Percentiles rank a stretch among this genome's conserved stretches.
Evolutionary conservation across 2,888 invertebrate species (phyloP).

Genomic region (Ennomos erosarius): DNA sequence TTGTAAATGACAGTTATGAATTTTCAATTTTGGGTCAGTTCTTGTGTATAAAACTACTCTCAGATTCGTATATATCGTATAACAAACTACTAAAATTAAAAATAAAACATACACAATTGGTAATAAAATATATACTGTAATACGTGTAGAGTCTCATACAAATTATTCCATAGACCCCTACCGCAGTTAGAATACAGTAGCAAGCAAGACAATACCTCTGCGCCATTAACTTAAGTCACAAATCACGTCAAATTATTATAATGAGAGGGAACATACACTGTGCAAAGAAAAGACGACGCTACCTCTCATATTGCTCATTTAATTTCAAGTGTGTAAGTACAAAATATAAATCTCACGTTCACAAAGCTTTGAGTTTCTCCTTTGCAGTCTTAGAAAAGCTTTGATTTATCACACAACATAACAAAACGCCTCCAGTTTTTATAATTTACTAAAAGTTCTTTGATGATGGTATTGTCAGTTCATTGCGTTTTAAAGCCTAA

Average conservation of each 20-base stretch:
- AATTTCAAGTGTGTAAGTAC: constrained; percentile 30
- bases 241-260: constrained; percentile 28
- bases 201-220: constrained; percentile 19
- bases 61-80: no score
- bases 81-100: no score
- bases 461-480: no score
- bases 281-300: constrained; percentile 19
- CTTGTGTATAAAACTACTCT: no score
- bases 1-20: no score
- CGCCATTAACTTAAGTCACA: constrained; percentile 28
- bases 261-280: constrained; percentile 21
- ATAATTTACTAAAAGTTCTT: no score
- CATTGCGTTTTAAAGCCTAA: no score
- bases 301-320: constrained; percentile 30
- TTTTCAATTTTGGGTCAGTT: no score
- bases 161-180: constrained; percentile 3
- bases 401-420: constrained; percentile 19
- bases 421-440: not conserved
- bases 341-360: constrained; percentile 11
- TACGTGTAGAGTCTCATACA: constrained; percentile 3
- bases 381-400: constrained; percentile 12
- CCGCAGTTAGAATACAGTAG: constrained; percentile 12
- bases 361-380: constrained; percentile 24
- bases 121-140: no score
- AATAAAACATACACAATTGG: no score